phyloP scores from a whole-genome alignment of 2,888 invertebrate genomes.

The Hipparchia semele region DNA sequence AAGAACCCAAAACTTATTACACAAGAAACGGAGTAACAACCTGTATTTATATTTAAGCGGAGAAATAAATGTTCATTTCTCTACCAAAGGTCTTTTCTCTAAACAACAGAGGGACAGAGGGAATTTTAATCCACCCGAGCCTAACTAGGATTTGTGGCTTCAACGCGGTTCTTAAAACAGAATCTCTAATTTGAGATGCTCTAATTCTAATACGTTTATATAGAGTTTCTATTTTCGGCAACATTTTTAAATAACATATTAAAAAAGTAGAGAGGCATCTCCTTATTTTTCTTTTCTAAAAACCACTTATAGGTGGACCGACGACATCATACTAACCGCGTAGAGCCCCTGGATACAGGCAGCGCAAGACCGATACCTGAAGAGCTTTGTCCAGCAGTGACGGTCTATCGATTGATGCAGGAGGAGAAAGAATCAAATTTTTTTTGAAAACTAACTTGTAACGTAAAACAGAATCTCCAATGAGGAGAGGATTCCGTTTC shows the following conservation, averaged over 20 bases:
- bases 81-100: background rate
- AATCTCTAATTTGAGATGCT: background rate
- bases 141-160: conserved; percentile 7
- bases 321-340: no score
- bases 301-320: no score
- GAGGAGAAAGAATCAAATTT: no score
- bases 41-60: background rate
- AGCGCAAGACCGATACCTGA: no score
- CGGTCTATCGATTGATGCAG: no score
- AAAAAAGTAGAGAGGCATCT: background rate
- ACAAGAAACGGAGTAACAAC: background rate
- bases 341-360: no score
- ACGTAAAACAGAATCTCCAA: no score
- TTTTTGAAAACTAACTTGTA: no score
- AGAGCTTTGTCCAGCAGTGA: no score
- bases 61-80: background rate
- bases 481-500: no score
- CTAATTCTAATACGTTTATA: background rate
- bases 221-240: background rate
- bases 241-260: background rate
- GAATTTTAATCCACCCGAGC: background rate
- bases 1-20: background rate
- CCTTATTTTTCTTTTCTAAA: no score
- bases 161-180: conserved; percentile 5
- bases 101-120: background rate